Base-by-base conservation (phyloP, 92 coral and sea anemone species). In the Phenganax stokvisi region DNA sequence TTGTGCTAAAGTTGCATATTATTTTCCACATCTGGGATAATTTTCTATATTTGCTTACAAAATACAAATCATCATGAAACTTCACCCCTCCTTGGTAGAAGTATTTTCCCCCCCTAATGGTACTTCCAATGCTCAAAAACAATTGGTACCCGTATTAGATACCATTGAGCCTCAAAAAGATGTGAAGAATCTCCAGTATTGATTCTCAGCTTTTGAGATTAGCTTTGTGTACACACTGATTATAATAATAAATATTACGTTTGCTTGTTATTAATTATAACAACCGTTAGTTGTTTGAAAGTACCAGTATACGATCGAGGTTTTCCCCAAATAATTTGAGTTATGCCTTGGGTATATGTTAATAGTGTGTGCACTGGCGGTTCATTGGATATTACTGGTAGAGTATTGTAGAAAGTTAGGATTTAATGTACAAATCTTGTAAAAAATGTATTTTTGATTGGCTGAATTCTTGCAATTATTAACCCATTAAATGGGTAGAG, bases 311-410 rank as follows among this genome's bases (percentile, higher is more conserved):
- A 37, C 47, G 5, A 37, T 37, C 47, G 5, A 37, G 47, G 47
- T 37, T 37, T 61, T 12, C 17, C 25, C 12, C 6, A 28, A 13
- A 3, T 9, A 0, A 10, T 68, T 1, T 10, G 47, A 13, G 29
- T 5, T 28, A 68, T 68, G 73, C 73, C 73, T 68, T 68, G 73
- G 73, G 53, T 68, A 2, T 68, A 68, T 68, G 12, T 68, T 30
- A 16, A 51, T 30, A 68, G 53, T 28, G 53, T 53, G 9, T 68
- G 73, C 29, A 37, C 47, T 37, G 47, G 47, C 5, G 3, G 52
- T 17, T 68, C 73, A 0, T 51, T 30, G 73, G 73, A 68, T 30
- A n/a, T 10, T 68, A 68, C 31, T 30, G 73, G 73, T 68, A 68
- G 47, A 37, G 9, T 17, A 29, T 9, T 12, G 28, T 61, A 8